phyloP scores from a whole-genome alignment of 2,888 invertebrate genomes.

The Metopia argyrocephala region DNA sequence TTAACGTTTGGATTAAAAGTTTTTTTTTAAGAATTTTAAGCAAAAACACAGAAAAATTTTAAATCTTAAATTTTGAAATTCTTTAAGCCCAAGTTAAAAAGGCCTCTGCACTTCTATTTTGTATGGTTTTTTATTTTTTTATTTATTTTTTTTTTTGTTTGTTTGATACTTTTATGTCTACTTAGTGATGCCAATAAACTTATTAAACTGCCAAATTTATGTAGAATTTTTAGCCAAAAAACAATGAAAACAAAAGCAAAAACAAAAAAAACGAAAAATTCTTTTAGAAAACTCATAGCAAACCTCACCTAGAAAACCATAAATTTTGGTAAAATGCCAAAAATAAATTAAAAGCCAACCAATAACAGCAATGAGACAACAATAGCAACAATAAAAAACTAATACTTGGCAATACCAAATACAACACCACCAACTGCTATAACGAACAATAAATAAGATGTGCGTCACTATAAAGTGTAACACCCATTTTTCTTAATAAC shows the following conservation, averaged over 20 bases:
- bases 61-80: too few relatives aligned
- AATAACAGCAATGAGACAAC: slow-evolving; percentile 20
- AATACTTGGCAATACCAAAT: slow-evolving; percentile 35
- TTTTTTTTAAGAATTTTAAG: too few relatives aligned
- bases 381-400: slow-evolving; percentile 25
- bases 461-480: too few relatives aligned
- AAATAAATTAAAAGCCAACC: slow-evolving; percentile 57
- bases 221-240: not conserved
- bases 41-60: too few relatives aligned
- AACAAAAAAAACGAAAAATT: not conserved
- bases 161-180: not conserved
- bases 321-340: slow-evolving; percentile 64
- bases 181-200: not conserved
- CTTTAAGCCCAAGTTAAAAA: too few relatives aligned
- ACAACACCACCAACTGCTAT: not conserved
- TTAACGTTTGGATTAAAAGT: too few relatives aligned
- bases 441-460: not conserved
- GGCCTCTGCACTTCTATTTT: too few relatives aligned
- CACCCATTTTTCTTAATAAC: too few relatives aligned
- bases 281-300: slow-evolving; percentile 16
- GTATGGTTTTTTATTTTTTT: not conserved
- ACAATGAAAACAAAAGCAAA: not conserved
- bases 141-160: not conserved
- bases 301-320: slow-evolving; percentile 62
- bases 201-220: not conserved